Evolutionary conservation across 2,888 invertebrate genomes (phyloP), one percentile per base, ranked within the genome.

Genomic region (Philopedon plagiatum): DNA sequence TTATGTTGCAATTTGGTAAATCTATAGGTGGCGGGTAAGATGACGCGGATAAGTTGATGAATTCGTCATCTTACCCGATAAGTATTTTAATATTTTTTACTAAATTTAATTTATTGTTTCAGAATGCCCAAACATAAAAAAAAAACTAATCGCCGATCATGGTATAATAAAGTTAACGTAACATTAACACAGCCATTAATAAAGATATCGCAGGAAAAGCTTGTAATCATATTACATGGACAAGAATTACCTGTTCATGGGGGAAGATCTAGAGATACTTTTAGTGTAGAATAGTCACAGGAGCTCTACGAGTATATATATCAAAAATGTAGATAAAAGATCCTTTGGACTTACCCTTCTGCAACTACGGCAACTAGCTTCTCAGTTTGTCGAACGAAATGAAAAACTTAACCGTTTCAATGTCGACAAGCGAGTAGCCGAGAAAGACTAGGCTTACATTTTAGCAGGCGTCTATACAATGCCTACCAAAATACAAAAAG

Each of bases 251-350:
- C 54, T 13, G 32, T 29, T 29, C 15, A 21, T 32, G 54, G 54
- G n/a, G 23, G 23, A 29, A 54, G 54, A 54, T 54, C 21, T 23
- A 29, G 29, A 54, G 32, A 54, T 21, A 54, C 54, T n/a, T 54
- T 54, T 54, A 54, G 32, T 54, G 26, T 7, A 32, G 15, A 54
- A 23, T 23, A 54, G 9, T 29, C 54, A 13, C 29, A 21, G 21
- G 54, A 26, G 21, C 54, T 54, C 26, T 26, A 29, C n/a, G 32
- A 54, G 21, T 54, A 54, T 32, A 21, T 54, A 54, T 32, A 21
- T 54, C n/a, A 54, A 26, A 26, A 54, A 26, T 32, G n/a, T 54
- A 18, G 54, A 54, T 21, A 54, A 54, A 19, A 54, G 54, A 9
- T 3, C n/a, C 21, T 54, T 54, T 54, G 54, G 54, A 21, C 32